phyloP scores from a whole-genome alignment of 1,140 invertebrate genomes.

The Drosophila malerkotliana region DNA sequence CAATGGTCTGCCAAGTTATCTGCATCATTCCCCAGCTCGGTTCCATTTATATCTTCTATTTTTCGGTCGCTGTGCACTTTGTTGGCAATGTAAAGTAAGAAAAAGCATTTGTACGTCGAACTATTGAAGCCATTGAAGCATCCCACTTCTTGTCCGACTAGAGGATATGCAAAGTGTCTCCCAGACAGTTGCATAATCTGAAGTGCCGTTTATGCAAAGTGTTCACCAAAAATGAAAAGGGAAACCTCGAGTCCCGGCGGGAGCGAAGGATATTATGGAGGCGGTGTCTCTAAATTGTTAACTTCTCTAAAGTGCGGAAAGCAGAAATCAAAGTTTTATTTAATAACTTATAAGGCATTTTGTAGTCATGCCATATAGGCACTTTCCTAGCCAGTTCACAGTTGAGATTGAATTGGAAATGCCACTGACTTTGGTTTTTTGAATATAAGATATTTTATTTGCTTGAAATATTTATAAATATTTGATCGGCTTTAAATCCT shows the following conservation, averaged over 20 bases:
- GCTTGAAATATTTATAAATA: no score
- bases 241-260: constrained; percentile 17
- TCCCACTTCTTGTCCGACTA: constrained; percentile 41
- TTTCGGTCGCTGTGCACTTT: constrained; percentile 43
- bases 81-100: constrained; percentile 56
- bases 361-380: constrained; percentile 3
- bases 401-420: neutral
- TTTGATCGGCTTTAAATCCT: no score
- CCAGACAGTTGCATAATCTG: constrained; percentile 81
- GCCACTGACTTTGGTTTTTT: neutral
- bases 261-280: constrained; percentile 55
- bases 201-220: constrained; percentile 78
- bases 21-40: constrained; percentile 8
- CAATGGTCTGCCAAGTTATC: constrained; percentile 43
- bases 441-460: neutral
- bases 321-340: constrained; percentile 68
- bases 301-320: constrained; percentile 42
- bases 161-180: constrained; percentile 77
- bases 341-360: constrained; percentile 64
- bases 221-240: constrained; percentile 27
- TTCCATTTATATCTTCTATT: neutral
- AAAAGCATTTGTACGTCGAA: constrained; percentile 71
- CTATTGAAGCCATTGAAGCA: constrained; percentile 34
- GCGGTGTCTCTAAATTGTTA: constrained; percentile 54
- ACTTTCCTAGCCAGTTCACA: neutral